Evolutionary conservation across 2,888 invertebrate species (phyloP).

Genomic region (Papilio demoleus): DNA sequence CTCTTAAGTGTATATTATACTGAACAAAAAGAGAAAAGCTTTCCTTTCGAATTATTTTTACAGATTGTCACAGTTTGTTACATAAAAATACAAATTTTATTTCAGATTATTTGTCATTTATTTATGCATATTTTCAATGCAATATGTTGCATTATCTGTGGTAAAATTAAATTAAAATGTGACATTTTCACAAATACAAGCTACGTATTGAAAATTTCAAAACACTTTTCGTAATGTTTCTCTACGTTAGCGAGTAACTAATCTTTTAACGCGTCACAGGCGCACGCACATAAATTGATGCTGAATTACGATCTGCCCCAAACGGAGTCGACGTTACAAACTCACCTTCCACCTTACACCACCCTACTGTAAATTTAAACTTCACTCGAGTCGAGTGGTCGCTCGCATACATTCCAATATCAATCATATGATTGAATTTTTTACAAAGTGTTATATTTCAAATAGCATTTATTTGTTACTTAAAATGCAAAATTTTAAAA

Average conservation of each 20-base stretch:
- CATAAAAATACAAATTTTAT: no score
- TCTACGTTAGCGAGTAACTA: constrained; percentile 62
- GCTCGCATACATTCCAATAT: constrained; percentile 40
- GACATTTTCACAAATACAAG: background rate
- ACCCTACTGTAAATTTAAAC: constrained; percentile 66
- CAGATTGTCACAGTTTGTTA: no score
- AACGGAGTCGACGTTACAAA: constrained; percentile 62
- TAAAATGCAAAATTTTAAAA: background rate
- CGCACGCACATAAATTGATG: constrained; percentile 80
- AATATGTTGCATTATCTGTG: no score
- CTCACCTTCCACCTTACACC: constrained; percentile 61
- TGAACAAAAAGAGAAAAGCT: no score
- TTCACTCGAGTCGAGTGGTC: constrained; percentile 53
- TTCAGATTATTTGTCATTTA: no score
- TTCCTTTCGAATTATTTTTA: no score
- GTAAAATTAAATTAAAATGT: no score
- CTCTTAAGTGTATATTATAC: no score
- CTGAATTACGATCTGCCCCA: constrained; percentile 70
- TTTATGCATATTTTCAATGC: background rate
- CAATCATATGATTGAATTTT: constrained; percentile 35
- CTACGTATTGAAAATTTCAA: background rate
- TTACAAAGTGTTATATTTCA: constrained; percentile 39
- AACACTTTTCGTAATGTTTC: constrained; percentile 30
- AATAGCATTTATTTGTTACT: background rate
- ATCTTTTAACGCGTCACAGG: constrained; percentile 79